These are phyloP conservation scores for Morelia viridis DNA, from an alignment of 2,797 vertebrate species.

Conservation along the genomic window DNA sequence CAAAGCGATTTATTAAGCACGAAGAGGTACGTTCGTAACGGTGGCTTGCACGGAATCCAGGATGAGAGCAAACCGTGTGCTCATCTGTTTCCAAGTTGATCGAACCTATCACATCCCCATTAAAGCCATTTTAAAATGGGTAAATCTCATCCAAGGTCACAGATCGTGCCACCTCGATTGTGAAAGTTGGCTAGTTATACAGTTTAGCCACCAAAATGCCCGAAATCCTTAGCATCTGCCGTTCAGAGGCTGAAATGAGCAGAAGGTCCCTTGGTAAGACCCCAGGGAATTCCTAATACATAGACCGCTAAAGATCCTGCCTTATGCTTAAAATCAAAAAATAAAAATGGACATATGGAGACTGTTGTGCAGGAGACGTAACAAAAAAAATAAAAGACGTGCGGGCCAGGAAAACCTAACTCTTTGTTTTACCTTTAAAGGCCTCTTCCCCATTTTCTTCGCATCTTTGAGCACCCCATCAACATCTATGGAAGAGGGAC, in stretches of 20 bases:
- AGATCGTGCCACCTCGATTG: not conserved
- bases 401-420: not conserved
- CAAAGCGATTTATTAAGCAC: not conserved
- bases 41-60: not conserved
- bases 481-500: not conserved
- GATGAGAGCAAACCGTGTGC: not conserved
- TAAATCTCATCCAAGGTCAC: not conserved
- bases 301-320: too few species aligned
- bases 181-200: not conserved
- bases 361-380: not conserved
- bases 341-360: too few species aligned
- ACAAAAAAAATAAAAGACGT: not conserved
- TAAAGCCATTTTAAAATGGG: not conserved
- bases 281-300: too few species aligned
- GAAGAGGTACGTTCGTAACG: not conserved
- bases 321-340: too few species aligned
- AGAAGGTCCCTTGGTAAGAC: too few species aligned
- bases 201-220: not conserved
- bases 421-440: not conserved
- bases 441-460: not conserved
- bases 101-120: not conserved
- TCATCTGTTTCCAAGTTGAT: not conserved
- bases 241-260: too few species aligned
- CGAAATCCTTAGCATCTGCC: not conserved
- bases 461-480: not conserved